Base-by-base conservation (phyloP, 2,113 vertebrate species). In the Proteles cristata region DNA sequence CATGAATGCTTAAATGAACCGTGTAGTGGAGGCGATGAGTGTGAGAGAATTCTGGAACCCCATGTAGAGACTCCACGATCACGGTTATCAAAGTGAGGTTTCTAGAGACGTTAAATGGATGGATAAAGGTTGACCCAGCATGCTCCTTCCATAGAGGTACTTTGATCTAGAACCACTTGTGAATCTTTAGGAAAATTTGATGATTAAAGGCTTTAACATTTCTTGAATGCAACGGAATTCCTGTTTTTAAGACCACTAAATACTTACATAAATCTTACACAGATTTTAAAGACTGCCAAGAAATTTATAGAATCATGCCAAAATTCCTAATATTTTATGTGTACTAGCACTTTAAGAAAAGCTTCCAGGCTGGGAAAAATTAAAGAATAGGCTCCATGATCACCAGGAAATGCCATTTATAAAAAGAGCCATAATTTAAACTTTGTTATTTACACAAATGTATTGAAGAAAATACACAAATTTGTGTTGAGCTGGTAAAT, bases 221-320 rank as follows among this genome's bases (percentile, higher is more conserved):
- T 61, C 69, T 82, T 33, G 21, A 89, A 87, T 45, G 43, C 35
- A 82, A 76, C 66, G n/a, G 33, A 80, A 26, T 79, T 81, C 16
- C 63, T n/a, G 23, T 65, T 76, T 82, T 96, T 50, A 92, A 92
- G 33, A 90, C 71, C 45, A 48, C 66, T 90, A 65, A 45, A 77
- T 65, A 43, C 26, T 50, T 84, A n/a, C 6, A 50, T 45, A 39
- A 65, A 48, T 39, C 45, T 90, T 55, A 88, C 0, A 5, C 84
- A 19, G 69, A 43, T 81, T 53, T 65, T 65, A 77, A 84, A 81
- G 50, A 71, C 35, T 91, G 35, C 26, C 48, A 73, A 55, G n/a
- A 69, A 71, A 69, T 35, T 45, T 43, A 82, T 23, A 33, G 83
- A 87, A 68, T 77, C 35, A 79, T 85, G 79, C 48, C 33, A 17